A percentile compares a stretch with the other conserved stretches of the same genome.
These are phyloP conservation scores for Tychaedon coryphoeus DNA, from an alignment of 2,113 vertebrate species.

Conservation along the genomic window DNA sequence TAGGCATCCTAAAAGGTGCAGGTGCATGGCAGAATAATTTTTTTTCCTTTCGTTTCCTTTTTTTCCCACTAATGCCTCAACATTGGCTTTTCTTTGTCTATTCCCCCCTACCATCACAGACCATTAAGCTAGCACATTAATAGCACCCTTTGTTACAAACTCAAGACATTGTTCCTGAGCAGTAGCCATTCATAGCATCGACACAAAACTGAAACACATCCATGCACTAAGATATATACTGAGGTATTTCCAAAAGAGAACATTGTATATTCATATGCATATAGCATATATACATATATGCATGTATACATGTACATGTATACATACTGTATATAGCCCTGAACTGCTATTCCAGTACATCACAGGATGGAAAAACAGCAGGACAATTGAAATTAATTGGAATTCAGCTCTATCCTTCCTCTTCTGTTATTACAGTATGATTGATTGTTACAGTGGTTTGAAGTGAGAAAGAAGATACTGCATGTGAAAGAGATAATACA, in stretches of 20 bases:
- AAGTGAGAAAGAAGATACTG: background rate
- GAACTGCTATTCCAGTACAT: background rate
- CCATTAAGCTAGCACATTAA: background rate
- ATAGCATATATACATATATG: too few relatives aligned
- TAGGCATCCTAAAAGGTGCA: background rate
- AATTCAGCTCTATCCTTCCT: background rate
- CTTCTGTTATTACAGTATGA: background rate
- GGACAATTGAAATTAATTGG: fast-evolving
- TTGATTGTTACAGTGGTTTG: background rate
- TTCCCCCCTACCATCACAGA: background rate
- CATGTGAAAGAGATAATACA: background rate
- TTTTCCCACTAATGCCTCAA: background rate
- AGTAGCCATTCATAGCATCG: background rate
- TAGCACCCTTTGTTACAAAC: background rate
- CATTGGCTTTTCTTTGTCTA: background rate
- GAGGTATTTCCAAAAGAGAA: background rate
- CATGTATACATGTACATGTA: too few relatives aligned
- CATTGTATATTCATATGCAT: background rate
- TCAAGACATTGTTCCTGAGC: background rate
- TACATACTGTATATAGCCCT: too few relatives aligned
- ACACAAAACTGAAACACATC: background rate
- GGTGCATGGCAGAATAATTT: background rate
- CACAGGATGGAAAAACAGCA: background rate
- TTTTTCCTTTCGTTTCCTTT: background rate
- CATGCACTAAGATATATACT: background rate